Evolutionary conservation across 2,113 vertebrate genomes (phyloP).

Genomic region (Triplophysa siluroides): DNA sequence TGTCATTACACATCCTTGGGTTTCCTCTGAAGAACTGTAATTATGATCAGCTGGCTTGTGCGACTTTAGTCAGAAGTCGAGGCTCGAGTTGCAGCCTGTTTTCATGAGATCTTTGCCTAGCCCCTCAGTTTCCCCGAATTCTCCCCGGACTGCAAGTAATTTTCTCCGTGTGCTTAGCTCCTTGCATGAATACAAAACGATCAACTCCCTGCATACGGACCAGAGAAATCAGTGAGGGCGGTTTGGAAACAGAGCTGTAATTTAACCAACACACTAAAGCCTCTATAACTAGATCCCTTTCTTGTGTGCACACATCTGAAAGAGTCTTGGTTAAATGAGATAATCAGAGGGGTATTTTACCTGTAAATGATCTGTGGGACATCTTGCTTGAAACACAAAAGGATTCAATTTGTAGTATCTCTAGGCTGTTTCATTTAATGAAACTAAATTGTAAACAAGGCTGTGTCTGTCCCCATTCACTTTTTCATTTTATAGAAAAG

Average conservation of each 20-base stretch:
- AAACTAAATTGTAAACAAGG: too few species aligned
- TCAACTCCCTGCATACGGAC: constrained; percentile 14
- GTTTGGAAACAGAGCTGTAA: constrained; percentile 44
- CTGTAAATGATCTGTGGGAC: too few species aligned
- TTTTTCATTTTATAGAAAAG: too few species aligned
- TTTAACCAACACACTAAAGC: constrained; percentile 43
- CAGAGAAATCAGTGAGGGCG: constrained; percentile 30
- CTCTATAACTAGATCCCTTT: constrained; percentile 15
- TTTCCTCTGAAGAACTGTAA: constrained; percentile 36
- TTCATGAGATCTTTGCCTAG: constrained; percentile 26
- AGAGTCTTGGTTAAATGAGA: background rate
- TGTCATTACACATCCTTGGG: constrained; percentile 35
- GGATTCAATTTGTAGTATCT: too few species aligned
- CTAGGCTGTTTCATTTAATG: too few species aligned
- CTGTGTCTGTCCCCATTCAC: too few species aligned
- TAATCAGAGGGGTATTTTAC: background rate
- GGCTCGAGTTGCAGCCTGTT: background rate
- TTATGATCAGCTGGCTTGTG: constrained; percentile 21
- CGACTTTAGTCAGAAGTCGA: constrained; percentile 7
- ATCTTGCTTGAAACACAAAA: too few species aligned
- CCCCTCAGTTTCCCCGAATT: background rate
- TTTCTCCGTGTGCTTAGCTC: background rate
- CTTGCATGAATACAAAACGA: constrained; percentile 35
- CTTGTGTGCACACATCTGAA: background rate
- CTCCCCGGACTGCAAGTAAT: background rate